phyloP scores from a whole-genome alignment of 2,888 invertebrate species.

The Dicranocentrus wangi region DNA sequence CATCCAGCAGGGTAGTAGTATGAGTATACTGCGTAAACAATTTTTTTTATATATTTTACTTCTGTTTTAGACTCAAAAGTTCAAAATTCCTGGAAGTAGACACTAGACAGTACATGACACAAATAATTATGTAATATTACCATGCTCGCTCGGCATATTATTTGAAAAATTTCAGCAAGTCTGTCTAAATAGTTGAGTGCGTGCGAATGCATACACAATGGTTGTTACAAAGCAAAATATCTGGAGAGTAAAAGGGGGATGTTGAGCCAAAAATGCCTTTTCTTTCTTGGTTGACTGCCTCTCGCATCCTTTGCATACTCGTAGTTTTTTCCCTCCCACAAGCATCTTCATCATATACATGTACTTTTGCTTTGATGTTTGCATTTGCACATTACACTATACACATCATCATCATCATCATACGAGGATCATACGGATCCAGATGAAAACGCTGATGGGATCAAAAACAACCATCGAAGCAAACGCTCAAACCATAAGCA shows the following conservation, averaged over 20 bases:
- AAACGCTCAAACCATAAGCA: conserved; percentile 39
- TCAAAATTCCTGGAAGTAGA: background rate
- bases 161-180: conserved; percentile 15
- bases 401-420: background rate
- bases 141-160: background rate
- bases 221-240: conserved; percentile 1
- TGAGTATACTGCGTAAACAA: too few relatives aligned
- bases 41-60: too few relatives aligned
- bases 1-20: too few relatives aligned
- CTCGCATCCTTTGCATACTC: conserved; percentile 14
- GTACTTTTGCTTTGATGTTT: conserved; percentile 53
- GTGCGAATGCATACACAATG: conserved; percentile 11
- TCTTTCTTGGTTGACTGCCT: conserved; percentile 35
- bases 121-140: background rate
- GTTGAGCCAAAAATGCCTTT: conserved; percentile 58
- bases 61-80: too few relatives aligned
- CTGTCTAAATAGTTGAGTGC: conserved; percentile 2
- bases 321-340: conserved; percentile 14
- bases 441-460: conserved; percentile 51
- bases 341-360: conserved; percentile 17
- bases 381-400: conserved; percentile 42
- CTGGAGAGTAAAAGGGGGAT: conserved; percentile 7
- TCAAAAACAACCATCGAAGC: conserved; percentile 55
- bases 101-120: background rate
- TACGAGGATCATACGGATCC: conserved; percentile 38